Evolutionary conservation across 64 coral and sea anemone species (phyloP).

Genomic region (Porites lutea): DNA sequence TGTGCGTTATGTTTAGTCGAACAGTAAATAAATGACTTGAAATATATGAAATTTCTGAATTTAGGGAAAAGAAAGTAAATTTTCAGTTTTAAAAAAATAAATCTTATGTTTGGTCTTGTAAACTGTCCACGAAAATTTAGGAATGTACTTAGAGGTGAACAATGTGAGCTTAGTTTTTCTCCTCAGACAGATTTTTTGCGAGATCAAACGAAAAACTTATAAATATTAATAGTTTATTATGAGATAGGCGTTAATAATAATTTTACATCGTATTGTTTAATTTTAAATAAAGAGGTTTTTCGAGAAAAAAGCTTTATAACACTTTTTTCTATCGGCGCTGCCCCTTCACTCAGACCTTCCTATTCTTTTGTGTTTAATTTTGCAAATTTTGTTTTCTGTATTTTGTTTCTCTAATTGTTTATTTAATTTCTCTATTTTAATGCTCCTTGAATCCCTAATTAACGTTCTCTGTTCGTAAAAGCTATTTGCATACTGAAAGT

Average conservation of each 20-base stretch:
- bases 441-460: too few species aligned
- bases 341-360: slow-evolving; percentile 16
- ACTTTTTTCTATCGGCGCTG: background rate
- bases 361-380: background rate
- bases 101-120: background rate
- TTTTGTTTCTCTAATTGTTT: background rate
- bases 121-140: background rate
- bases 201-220: slow-evolving; percentile 10
- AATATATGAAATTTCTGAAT: background rate
- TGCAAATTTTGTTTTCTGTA: background rate
- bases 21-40: background rate
- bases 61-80: background rate
- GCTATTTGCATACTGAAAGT: too few species aligned
- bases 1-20: too few species aligned
- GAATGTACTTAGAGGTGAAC: background rate
- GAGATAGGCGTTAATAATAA: background rate
- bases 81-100: background rate
- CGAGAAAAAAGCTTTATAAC: too few species aligned
- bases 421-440: background rate
- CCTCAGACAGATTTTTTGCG: background rate
- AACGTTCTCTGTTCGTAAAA: too few species aligned
- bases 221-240: background rate
- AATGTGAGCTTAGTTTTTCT: background rate
- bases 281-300: slow-evolving; percentile 16
- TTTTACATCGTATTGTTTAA: slow-evolving; percentile 10